phyloP scores from a whole-genome alignment of 2,113 vertebrate species.

The Hippolais icterina region DNA sequence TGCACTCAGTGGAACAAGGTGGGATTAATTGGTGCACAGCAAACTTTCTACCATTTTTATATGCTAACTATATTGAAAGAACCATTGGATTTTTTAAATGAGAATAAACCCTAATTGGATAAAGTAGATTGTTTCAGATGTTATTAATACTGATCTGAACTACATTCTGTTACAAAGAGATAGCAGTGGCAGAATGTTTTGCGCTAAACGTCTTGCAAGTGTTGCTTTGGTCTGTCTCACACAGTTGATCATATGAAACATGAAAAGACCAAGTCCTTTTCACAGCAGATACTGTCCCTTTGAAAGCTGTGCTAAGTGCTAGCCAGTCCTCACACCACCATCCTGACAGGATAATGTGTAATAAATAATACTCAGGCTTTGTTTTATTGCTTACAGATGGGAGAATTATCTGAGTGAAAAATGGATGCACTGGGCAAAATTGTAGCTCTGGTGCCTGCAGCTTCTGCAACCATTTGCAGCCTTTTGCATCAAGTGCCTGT shows the following conservation, averaged over 20 bases:
- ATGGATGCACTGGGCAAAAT: not conserved
- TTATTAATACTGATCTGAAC: not conserved
- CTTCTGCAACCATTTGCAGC: not conserved
- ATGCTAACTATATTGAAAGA: not conserved
- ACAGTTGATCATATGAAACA: not conserved
- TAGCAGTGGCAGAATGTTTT: not conserved
- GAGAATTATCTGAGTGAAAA: not conserved
- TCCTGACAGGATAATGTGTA: not conserved
- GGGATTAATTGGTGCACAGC: not conserved
- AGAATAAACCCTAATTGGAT: not conserved
- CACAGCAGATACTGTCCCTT: not conserved
- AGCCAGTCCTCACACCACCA: not conserved
- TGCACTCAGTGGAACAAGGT: not conserved
- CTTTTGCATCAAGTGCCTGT: not conserved
- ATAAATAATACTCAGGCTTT: not conserved
- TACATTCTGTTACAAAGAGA: not conserved
- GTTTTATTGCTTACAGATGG: not conserved
- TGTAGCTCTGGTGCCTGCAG: not conserved
- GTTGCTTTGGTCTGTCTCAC: not conserved
- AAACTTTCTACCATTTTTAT: not conserved
- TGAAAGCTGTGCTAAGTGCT: not conserved
- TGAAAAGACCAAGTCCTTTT: not conserved
- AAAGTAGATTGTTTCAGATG: not conserved
- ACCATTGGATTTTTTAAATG: not conserved
- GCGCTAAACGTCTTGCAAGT: fast-evolving